Conservation (phyloP, 2,888 invertebrate species). For the Teleogryllus oceanicus region DNA sequence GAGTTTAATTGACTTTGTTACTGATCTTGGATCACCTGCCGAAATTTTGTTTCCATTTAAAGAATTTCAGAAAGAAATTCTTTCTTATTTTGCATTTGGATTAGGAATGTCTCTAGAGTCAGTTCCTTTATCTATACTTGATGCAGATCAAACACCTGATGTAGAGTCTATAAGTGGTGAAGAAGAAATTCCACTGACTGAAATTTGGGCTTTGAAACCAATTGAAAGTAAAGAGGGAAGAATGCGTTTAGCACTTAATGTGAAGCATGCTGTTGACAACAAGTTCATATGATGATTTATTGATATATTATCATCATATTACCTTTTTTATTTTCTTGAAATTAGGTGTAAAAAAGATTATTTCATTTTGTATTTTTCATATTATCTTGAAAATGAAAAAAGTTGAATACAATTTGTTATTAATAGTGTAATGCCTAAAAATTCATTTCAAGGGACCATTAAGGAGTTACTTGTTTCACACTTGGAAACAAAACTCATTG, state of each 20-base stretch:
- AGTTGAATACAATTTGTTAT: no score
- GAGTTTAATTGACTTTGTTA: constrained; percentile 54
- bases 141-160: constrained; percentile 56
- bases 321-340: no score
- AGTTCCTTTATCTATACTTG: constrained; percentile 55
- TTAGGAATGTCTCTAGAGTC: constrained; percentile 60
- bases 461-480: no score
- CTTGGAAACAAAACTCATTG: no score
- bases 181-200: constrained; percentile 56
- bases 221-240: constrained; percentile 59
- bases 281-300: constrained; percentile 42
- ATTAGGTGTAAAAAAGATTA: no score
- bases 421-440: no score
- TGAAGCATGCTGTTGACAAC: constrained; percentile 62
- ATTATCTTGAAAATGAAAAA: no score
- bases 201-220: constrained; percentile 61
- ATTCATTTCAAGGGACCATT: no score
- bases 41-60: constrained; percentile 54
- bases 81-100: constrained; percentile 56
- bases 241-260: constrained; percentile 59
- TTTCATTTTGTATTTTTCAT: no score
- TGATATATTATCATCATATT: no score
- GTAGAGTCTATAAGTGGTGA: constrained; percentile 58
- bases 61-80: constrained; percentile 54
- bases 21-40: constrained; percentile 59